Evolutionary conservation across 2,113 vertebrate species (phyloP), one percentile per base, ranked within the genome.

Genomic region (Lutjanus erythropterus): DNA sequence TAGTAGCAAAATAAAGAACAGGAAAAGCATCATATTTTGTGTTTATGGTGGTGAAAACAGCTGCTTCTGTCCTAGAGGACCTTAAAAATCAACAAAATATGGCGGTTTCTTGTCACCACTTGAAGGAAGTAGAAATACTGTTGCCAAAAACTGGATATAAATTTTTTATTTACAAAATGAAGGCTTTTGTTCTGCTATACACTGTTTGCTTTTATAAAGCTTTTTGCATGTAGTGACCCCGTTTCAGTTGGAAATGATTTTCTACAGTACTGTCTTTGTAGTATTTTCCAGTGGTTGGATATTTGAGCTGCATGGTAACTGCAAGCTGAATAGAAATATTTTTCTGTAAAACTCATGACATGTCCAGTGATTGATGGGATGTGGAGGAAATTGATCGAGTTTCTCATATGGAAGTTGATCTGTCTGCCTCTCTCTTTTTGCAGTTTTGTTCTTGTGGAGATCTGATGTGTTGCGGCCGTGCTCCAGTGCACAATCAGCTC

Each of bases 311-410:
- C 46, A 42, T n/a, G 0, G 35, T 21, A 37, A 19, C 27, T 37
- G 15, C 14, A 62, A 31, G 15, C 55, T 23, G 5, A 16, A 21
- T 14, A 7, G 16, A 71, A n/a, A 65, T 9, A 56, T 9, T 15
- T n/a, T 35, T 19, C 33, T 12, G 16, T 29, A 16, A 15, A 14
- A 16, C 23, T 14, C 11, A 2, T n/a, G 47, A 56, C 60, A 19
- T 19, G 42, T 23, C 60, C 19, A 5, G 9, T 81, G 71, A 81
- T 55, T 42, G 71, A 81, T 69, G 71, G 12, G 46, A 37, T 12
- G 10, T 10, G 19, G 16, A 15, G 15, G 55, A 29, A 61, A 49
- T 7, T 39, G 21, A 69, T 46, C 23, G 46, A 78, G 74, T 12
- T 15, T 71, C 15, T 71, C 41, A 27, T n/a, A 18, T 42, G 50